Evolutionary conservation across 2,888 invertebrate species (phyloP).

Genomic region (Griposia aprilina): DNA sequence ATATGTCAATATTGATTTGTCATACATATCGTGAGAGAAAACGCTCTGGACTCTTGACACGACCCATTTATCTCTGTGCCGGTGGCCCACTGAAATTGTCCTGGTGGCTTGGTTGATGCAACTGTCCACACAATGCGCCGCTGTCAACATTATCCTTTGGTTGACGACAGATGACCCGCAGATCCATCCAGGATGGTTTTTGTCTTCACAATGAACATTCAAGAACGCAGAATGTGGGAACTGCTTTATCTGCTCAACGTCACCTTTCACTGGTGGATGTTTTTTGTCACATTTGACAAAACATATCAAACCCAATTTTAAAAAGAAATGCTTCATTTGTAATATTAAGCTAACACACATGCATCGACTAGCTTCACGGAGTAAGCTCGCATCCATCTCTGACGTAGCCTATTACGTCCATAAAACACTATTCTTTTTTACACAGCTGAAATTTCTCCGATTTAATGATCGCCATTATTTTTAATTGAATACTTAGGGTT

Average conservation of each 20-base stretch:
- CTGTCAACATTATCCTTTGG: slow-evolving; percentile 51
- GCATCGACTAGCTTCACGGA: not conserved
- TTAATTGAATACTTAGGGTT: not conserved
- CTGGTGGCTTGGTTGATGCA: not conserved
- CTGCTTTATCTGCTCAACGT: not conserved
- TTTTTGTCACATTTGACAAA: not conserved
- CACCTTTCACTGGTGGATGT: not conserved
- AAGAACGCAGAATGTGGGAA: slow-evolving; percentile 10
- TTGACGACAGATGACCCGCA: slow-evolving; percentile 62
- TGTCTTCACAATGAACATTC: not conserved
- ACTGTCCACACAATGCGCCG: slow-evolving; percentile 52
- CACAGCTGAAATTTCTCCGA: not conserved
- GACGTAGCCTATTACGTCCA: not conserved
- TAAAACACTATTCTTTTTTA: not conserved
- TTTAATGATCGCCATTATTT: slow-evolving; percentile 1
- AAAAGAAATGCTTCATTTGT: not conserved
- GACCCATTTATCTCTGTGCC: not conserved
- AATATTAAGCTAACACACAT: too few relatives aligned
- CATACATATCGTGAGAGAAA: slow-evolving; percentile 5
- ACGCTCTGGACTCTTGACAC: not conserved
- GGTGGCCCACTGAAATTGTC: slow-evolving; percentile 8
- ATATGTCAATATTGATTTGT: not conserved
- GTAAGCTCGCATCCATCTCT: not conserved
- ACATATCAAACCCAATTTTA: not conserved
- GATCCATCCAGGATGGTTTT: slow-evolving; percentile 32